These are phyloP conservation scores for Macrotus californicus DNA, from an alignment of 2,113 vertebrate genomes.

Conservation along the genomic window DNA sequence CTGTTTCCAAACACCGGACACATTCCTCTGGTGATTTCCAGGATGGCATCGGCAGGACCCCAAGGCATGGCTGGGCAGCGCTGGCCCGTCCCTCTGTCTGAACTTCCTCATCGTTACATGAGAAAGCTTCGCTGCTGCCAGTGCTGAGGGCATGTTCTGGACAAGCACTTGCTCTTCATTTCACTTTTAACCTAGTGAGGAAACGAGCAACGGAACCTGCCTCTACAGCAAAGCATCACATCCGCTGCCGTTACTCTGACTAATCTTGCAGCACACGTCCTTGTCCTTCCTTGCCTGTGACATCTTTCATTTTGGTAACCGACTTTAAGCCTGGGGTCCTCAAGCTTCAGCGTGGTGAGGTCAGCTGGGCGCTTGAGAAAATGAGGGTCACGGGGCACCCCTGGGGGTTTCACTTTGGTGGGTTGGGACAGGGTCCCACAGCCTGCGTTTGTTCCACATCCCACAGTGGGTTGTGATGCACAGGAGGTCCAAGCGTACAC, in stretches of 20 bases:
- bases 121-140: neutral
- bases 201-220: neutral
- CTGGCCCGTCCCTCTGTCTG: neutral
- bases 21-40: slow-evolving; percentile 66
- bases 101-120: slow-evolving; percentile 25
- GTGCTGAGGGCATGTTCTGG: neutral
- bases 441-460: neutral
- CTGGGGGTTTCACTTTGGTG: neutral
- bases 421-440: too few species aligned
- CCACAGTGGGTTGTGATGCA: neutral
- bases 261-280: neutral
- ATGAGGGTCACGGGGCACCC: neutral
- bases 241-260: neutral
- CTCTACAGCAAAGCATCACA: neutral
- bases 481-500: neutral
- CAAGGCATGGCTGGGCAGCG: slow-evolving; percentile 38
- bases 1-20: slow-evolving; percentile 75
- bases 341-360: neutral
- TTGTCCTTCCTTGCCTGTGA: neutral
- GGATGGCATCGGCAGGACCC: slow-evolving; percentile 75
- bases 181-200: neutral
- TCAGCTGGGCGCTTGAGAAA: neutral
- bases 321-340: neutral
- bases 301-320: neutral
- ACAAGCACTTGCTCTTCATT: neutral